Base-by-base conservation (phyloP, 1,140 invertebrate genomes). In the Anastrepha ludens region DNA sequence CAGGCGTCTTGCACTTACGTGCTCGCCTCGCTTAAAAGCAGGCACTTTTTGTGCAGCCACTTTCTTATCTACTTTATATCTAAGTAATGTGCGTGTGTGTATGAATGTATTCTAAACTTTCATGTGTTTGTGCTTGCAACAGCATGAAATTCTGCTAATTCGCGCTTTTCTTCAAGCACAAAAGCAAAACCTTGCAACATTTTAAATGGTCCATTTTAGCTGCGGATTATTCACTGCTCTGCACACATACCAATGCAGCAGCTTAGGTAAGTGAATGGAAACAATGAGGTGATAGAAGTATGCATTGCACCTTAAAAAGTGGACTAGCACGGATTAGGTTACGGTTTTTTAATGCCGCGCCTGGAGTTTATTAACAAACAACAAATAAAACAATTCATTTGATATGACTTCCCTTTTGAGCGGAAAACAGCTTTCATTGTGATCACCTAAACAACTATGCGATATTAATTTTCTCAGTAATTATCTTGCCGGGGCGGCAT, bases 1-100 rank as follows among this genome's bases (percentile, higher is more conserved):
- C 74, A 81, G 74, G 47, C 74, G 17, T 81, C 74, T 41, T 81
- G 44, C 74, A 55, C 47, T 81, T 81, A 58, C 44, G n/a, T 78
- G 13, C n/a, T 50, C 41, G 2, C n/a, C 11, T 29, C 29, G 29
- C 29, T 81, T 17, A 58, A 81, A 29, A 29, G 74, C 47, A 20
- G 8, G 17, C 39, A 50, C 47, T 78, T 78, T 62, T 55, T 55
- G 13, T 17, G 17, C 44, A 81, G 41, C 20, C 74, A 81, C 8
- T 55, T 55, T 55, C 74, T 81, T 81, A 81, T 81, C 74, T 55
- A 55, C 50, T 20, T 55, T 8, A 29, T 29, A 15, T 81, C 17
- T 29, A 58, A 8, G 9, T 47, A 8, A 29, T 74, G 70, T 74
- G 17, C 7, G 17, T 81, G 47, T 81, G 50, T n/a, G 5, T 29